Base-by-base conservation (phyloP, 2,113 vertebrate genomes). In the Probosciger aterrimus region DNA sequence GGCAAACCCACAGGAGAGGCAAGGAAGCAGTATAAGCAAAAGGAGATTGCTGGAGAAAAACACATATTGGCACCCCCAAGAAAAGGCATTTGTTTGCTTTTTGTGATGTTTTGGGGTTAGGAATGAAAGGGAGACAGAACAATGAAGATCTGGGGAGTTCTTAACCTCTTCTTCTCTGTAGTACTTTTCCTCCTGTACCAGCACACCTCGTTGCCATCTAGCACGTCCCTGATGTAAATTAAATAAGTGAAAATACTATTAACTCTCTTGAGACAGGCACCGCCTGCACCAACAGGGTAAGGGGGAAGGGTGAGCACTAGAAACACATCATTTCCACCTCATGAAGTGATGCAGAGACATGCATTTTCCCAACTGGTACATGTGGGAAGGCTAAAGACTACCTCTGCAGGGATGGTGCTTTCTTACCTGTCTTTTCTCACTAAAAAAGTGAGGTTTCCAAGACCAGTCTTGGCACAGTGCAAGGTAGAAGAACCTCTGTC, bases 151-250 rank as follows among this genome's bases (percentile, higher is more conserved):
- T 0, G 0, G 57, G 18, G 15, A 14, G 27, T 2, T 57, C 69
- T 90, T 44, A 71, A 17, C 47, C 37, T 81, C 50, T 17, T 49
- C 18, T 79, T n/a, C 22, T 86, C 43, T 52, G 35, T 25, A 31
- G 25, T 44, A 71, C 52, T 88, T 96, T 64, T 69, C 20, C 62
- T 93, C 23, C 39, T 59, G 37, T 73, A 73, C 60, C 69, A 85
- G 59, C 35, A 41, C 2, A 6, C 28, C 69, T 80, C 0, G 0
- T 33, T 88, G 70, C 63, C 68, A 63, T 70, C 49, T 43, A 80
- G 92, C 95, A 95, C 7, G 67, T 91, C 75, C 62, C 78, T 57
- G n/a, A 62, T 63, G 85, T 35, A 94, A 96, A 96, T 96, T 91
- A 91, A 85, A 86, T 93, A 92, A 92, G 41, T 17, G 57, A 49